A percentile compares a stretch with the other conserved stretches of the same genome.
phyloP scores from a whole-genome alignment of 2,888 invertebrate genomes.

The Cataglyphis cursor region DNA sequence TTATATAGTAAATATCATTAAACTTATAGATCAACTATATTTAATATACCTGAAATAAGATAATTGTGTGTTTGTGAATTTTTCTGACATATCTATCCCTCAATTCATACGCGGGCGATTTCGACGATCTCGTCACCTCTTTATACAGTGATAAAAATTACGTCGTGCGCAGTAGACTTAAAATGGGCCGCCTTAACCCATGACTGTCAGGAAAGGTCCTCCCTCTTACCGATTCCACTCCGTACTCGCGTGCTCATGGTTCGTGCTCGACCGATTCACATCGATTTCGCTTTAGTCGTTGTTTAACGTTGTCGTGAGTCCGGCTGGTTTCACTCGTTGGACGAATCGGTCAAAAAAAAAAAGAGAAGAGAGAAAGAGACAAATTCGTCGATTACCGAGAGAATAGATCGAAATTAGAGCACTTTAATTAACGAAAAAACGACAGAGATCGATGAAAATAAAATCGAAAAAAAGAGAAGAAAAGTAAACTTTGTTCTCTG shows the following conservation, averaged over 20 bases:
- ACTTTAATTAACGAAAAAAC: not conserved
- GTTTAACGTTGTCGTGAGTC: slow-evolving; percentile 65
- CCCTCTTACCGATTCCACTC: slow-evolving; percentile 56
- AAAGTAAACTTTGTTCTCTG: not conserved
- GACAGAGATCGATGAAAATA: not conserved
- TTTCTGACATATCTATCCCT: not conserved
- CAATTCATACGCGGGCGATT: not conserved
- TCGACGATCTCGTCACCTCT: not conserved
- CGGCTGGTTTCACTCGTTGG: slow-evolving; percentile 18
- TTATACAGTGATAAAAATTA: not conserved
- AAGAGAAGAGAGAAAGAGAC: not conserved
- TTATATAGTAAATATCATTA: no score
- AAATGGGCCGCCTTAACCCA: slow-evolving; percentile 22
- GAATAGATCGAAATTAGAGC: not conserved
- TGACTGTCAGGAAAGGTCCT: slow-evolving; percentile 47
- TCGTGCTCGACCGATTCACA: slow-evolving; percentile 48
- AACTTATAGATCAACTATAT: not conserved
- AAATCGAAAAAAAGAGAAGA: not conserved
- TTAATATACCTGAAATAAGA: not conserved
- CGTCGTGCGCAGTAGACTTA: not conserved
- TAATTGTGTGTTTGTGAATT: not conserved
- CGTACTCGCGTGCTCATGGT: slow-evolving; percentile 33
- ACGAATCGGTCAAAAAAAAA: not conserved
- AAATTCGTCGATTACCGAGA: not conserved
- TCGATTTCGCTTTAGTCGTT: slow-evolving; percentile 70